Percentiles rank a stretch among this genome's conserved stretches.
These are phyloP conservation scores for Entomobrya multifasciata DNA, from an alignment of 2,888 invertebrate genomes.

Conservation along the genomic window DNA sequence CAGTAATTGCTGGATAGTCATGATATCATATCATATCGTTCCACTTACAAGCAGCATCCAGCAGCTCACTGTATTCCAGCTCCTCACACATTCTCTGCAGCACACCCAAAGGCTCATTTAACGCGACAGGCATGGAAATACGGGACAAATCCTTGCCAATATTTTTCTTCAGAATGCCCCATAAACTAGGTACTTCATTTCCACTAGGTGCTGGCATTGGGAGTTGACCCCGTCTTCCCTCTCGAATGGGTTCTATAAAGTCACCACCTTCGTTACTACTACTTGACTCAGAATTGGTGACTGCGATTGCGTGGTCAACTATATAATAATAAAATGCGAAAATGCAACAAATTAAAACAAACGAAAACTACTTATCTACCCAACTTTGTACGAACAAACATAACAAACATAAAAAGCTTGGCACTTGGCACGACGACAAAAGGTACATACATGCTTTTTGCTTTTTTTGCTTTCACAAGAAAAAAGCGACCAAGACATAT, in stretches of 20 bases:
- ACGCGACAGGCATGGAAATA: constrained; percentile 89
- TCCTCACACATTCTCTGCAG: constrained; percentile 91
- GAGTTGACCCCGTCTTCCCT: constrained; percentile 86
- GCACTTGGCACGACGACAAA: background rate
- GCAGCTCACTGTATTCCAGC: constrained; percentile 89
- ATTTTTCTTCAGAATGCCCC: constrained; percentile 90
- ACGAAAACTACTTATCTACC: constrained; percentile 8
- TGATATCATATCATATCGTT: background rate
- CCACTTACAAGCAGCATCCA: constrained; percentile 85
- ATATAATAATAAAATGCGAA: constrained; percentile 66
- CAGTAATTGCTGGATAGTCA: background rate
- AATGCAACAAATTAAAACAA: constrained; percentile 73
- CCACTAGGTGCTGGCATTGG: constrained; percentile 87
- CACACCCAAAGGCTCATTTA: constrained; percentile 92
- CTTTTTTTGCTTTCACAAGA: background rate
- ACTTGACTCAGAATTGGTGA: constrained; percentile 73
- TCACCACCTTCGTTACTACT: constrained; percentile 78
- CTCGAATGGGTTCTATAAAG: constrained; percentile 77
- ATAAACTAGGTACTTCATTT: constrained; percentile 89
- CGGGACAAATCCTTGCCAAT: constrained; percentile 93
- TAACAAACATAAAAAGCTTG: too few species aligned
- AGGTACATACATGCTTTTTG: background rate
- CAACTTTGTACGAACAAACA: background rate
- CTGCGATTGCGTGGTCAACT: constrained; percentile 70
- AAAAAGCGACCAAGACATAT: background rate